These are phyloP conservation scores for Ophonus ardosiacus DNA, from an alignment of 2,888 invertebrate genomes.

Conservation along the genomic window DNA sequence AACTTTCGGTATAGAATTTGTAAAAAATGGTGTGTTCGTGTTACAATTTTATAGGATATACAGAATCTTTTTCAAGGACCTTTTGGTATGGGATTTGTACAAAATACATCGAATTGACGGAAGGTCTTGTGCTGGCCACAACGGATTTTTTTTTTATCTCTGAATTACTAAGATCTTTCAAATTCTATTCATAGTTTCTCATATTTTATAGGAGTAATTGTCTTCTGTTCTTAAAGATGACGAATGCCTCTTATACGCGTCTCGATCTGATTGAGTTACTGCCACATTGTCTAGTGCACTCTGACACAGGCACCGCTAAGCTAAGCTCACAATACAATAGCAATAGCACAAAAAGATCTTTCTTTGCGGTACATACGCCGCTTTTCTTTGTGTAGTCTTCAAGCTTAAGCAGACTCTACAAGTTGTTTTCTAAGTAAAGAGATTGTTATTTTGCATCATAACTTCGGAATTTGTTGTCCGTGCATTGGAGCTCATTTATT, in stretches of 20 bases:
- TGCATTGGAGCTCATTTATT: too few relatives aligned
- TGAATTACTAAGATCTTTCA: too few relatives aligned
- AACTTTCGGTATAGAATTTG: too few relatives aligned
- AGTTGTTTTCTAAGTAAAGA: background rate
- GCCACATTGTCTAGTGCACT: constrained; percentile 17
- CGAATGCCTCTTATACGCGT: background rate
- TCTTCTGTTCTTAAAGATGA: background rate
- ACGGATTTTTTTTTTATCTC: too few relatives aligned
- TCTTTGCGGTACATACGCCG: background rate
- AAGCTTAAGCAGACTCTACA: background rate
- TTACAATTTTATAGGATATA: too few relatives aligned
- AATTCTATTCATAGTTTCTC: too few relatives aligned
- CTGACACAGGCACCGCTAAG: background rate
- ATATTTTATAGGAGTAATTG: too few relatives aligned
- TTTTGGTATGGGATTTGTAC: too few relatives aligned
- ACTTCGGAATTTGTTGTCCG: background rate
- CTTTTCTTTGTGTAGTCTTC: background rate
- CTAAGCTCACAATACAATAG: background rate
- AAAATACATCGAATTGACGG: too few relatives aligned
- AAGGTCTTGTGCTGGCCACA: too few relatives aligned
- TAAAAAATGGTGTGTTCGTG: too few relatives aligned
- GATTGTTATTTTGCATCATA: background rate
- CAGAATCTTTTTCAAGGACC: too few relatives aligned
- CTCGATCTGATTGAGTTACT: constrained; percentile 24
- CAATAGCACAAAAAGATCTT: background rate